Conservation (phyloP, 2,797 vertebrate species). For the Xerus rutilus region DNA sequence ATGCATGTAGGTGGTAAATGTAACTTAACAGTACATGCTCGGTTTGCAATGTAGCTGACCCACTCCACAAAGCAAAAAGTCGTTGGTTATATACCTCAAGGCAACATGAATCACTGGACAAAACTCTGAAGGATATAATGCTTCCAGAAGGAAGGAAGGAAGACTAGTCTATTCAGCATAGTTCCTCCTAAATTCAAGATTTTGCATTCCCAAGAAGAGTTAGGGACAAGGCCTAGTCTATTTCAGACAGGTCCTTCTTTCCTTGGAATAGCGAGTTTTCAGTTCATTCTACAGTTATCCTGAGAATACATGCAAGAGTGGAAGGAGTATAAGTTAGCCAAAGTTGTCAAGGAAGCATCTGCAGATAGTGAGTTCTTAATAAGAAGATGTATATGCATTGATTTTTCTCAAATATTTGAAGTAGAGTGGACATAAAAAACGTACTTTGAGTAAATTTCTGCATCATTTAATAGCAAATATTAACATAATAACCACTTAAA, state of each 20-base stretch:
- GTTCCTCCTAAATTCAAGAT: background rate
- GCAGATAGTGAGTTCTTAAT: background rate
- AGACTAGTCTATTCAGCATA: background rate
- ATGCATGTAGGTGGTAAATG: background rate
- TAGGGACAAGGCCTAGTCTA: background rate
- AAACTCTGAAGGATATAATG: background rate
- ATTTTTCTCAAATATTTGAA: background rate
- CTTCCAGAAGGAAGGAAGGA: background rate
- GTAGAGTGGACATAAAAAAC: background rate
- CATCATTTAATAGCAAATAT: background rate
- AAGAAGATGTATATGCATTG: background rate
- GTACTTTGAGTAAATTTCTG: background rate
- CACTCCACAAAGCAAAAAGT: rapidly evolving
- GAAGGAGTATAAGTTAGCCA: rapidly evolving
- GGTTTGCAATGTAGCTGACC: too few relatives aligned
- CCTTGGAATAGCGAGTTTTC: background rate
- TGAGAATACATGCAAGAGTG: background rate
- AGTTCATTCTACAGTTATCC: background rate
- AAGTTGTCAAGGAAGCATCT: background rate
- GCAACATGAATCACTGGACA: too few relatives aligned
- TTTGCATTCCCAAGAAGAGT: background rate
- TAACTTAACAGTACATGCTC: too few relatives aligned
- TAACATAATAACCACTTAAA: background rate
- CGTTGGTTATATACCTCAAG: background rate
- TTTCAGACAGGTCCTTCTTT: background rate